A percentile compares a stretch with the other conserved stretches of the same genome.
Conservation (phyloP, 2,888 invertebrate species). For the Pseudoips prasinana region DNA sequence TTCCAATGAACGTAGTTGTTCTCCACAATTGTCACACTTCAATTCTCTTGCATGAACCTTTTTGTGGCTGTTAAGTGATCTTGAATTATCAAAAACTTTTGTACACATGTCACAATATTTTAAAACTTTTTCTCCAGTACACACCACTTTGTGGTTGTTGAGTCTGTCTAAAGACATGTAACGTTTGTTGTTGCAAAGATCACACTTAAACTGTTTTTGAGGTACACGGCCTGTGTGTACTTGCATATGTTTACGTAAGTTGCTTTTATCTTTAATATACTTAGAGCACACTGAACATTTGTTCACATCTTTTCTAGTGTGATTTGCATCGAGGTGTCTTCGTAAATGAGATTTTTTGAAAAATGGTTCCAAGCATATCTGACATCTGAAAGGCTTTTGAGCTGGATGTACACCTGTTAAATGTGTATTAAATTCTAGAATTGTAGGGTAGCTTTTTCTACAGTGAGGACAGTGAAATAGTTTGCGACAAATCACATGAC, state of each 20-base stretch:
- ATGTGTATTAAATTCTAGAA: constrained; percentile 78
- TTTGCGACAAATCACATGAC: constrained; percentile 69
- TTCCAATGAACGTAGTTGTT: constrained; percentile 76
- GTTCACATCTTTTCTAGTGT: constrained; percentile 78
- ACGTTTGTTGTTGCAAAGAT: constrained; percentile 77
- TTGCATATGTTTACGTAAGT: constrained; percentile 80
- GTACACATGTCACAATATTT: constrained; percentile 81
- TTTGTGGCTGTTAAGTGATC: constrained; percentile 78
- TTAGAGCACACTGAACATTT: constrained; percentile 80
- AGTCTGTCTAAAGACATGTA: constrained; percentile 79
- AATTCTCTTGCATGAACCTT: constrained; percentile 79
- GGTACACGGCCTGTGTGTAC: constrained; percentile 79
- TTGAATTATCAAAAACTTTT: constrained; percentile 79
- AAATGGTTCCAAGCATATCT: constrained; percentile 78
- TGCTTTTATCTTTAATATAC: constrained; percentile 80
- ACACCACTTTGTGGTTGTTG: constrained; percentile 78
- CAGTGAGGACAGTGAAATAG: constrained; percentile 80
- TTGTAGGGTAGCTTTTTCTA: constrained; percentile 78
- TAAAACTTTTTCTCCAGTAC: constrained; percentile 75
- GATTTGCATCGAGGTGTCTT: constrained; percentile 75
- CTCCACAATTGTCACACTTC: constrained; percentile 77
- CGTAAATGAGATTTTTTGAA: constrained; percentile 76
- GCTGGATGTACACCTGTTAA: constrained; percentile 78
- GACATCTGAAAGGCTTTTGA: constrained; percentile 78
- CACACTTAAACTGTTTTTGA: constrained; percentile 80